Evolutionary conservation across 2,113 vertebrate species (phyloP), one percentile per base, ranked within the genome.

Genomic region (Megaptera novaeangliae): DNA sequence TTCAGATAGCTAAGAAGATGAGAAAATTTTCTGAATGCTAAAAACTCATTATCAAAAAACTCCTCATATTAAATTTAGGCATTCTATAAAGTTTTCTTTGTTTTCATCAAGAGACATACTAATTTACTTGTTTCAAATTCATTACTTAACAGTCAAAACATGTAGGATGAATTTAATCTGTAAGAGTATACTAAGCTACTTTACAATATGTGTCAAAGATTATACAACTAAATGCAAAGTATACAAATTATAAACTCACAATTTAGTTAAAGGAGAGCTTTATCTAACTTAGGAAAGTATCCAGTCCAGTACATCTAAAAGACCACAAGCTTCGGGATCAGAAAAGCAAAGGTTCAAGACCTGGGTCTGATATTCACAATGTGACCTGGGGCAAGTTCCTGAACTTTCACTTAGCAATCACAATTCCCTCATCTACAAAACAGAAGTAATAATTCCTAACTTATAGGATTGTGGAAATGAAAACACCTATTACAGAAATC

Each of bases 41-140:
- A 87, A 90, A 83, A 52, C 0, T 17, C 44, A 81, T 2, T 71
- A 81, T 64, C 20, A 55, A 64, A 95, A 96, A 86, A 77, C 61
- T 23, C 4, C 63, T 93, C 34, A 68, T 9, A 68, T 87, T 83
- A 46, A 92, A 92, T 72, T 49, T 27, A 96, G 68, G 36, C 21
- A 96, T 88, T 93, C 31, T 85, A 85, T 64, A 52, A 89, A 44
- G 31, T 61, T 39, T 49, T 66, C 52, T 92, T 75, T 68, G 25
- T 93, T 97, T 86, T 44, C 52, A 49, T 87, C 41, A 61, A 77
- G 15, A 88, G 55, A 63, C 63, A 20, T 34, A 94, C 74, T 90
- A 36, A 84, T 93, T 98, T 75, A 84, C 29, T 64, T 96, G 77
- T n/a, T 96, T 92, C 78, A 94, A 63, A 95, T 95, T 89, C 15